Conservation (phyloP, 2,797 vertebrate species). For the Psittacula echo region DNA sequence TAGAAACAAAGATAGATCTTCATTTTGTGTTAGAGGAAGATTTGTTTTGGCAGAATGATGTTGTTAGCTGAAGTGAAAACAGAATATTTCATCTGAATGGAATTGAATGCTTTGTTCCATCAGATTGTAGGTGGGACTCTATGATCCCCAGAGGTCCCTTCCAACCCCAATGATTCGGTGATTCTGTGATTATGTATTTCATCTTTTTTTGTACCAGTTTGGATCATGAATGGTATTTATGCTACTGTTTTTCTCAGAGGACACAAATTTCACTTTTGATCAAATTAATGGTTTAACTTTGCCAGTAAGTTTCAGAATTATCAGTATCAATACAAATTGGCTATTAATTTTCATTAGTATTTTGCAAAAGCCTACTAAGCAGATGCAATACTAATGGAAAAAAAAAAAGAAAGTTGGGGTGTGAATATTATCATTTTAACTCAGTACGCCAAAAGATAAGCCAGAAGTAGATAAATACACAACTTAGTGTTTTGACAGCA, state of each 20-base stretch:
- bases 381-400: not conserved
- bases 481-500: conserved; percentile 26
- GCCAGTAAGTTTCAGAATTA: not conserved
- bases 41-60: not conserved
- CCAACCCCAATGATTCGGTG: not conserved
- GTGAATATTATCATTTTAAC: not conserved
- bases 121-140: not conserved
- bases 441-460: not conserved
- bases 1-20: not conserved
- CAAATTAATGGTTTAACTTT: not conserved
- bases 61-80: not conserved
- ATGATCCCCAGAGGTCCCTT: not conserved
- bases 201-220: not conserved
- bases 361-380: not conserved
- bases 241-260: not conserved
- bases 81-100: not conserved
- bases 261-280: not conserved
- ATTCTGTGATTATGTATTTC: not conserved
- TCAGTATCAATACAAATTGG: not conserved
- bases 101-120: not conserved
- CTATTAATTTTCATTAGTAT: not conserved
- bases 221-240: not conserved
- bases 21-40: not conserved
- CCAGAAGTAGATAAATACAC: conserved; percentile 9
- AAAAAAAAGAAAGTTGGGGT: not conserved